phyloP scores from a whole-genome alignment of 2,888 invertebrate species.

The Ophion costatus region DNA sequence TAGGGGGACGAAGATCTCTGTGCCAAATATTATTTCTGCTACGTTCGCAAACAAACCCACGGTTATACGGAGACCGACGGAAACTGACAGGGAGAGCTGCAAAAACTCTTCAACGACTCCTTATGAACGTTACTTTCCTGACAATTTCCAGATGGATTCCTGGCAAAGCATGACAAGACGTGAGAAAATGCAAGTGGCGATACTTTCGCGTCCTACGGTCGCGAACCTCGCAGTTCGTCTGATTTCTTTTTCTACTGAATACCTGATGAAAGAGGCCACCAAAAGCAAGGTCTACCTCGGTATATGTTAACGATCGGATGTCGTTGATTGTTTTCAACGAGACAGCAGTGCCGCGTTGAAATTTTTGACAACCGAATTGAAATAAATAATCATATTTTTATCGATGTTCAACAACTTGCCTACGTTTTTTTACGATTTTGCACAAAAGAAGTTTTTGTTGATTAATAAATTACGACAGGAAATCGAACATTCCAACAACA shows the following conservation, averaged over 20 bases:
- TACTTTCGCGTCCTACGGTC: not conserved
- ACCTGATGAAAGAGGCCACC: constrained; percentile 1
- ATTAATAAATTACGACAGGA: too few species aligned
- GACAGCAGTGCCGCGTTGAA: too few species aligned
- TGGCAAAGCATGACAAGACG: not conserved
- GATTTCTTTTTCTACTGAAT: not conserved
- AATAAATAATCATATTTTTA: too few species aligned
- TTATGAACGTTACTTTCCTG: not conserved
- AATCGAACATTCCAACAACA: too few species aligned
- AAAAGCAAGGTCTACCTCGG: too few species aligned
- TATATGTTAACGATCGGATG: too few species aligned
- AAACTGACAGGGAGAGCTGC: constrained; percentile 16
- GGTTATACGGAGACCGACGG: constrained; percentile 17
- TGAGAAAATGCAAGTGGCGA: not conserved
- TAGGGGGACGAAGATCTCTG: constrained; percentile 59
- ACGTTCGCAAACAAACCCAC: constrained; percentile 69
- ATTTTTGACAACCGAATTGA: too few species aligned
- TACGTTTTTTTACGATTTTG: too few species aligned
- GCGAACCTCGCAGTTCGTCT: not conserved
- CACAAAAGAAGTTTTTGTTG: too few species aligned
- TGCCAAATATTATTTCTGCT: constrained; percentile 77
- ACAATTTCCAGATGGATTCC: constrained; percentile 10
- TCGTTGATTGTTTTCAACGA: too few species aligned
- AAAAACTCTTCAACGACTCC: constrained; percentile 33
- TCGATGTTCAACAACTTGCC: too few species aligned